Percentiles rank a stretch among this genome's conserved stretches.
Evolutionary conservation across 2,113 vertebrate genomes (phyloP).

Genomic region (Nettapus auritus): DNA sequence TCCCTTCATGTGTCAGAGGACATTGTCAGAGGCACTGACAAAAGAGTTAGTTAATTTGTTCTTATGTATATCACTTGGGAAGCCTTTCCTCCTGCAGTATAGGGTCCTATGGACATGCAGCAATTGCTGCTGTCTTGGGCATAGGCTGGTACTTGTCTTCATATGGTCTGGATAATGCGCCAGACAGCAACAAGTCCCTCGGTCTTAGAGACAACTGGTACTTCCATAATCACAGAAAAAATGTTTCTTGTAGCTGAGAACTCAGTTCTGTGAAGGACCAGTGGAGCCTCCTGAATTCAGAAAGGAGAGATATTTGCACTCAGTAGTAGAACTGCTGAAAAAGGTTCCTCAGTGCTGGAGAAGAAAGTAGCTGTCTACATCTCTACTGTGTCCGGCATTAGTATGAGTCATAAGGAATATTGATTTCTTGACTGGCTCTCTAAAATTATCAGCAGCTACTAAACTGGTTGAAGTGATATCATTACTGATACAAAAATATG

Average conservation of each 20-base stretch:
- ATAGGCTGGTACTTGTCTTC: neutral
- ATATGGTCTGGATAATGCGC: neutral
- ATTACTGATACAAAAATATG: neutral
- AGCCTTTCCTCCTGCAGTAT: neutral
- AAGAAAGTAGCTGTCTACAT: neutral
- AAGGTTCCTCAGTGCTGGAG: neutral
- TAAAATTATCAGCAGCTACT: neutral
- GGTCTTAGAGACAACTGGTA: neutral
- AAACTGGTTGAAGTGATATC: neutral
- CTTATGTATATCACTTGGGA: neutral
- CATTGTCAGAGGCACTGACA: neutral
- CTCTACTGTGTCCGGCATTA: rapidly evolving
- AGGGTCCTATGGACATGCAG: neutral
- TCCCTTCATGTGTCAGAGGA: neutral
- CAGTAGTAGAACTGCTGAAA: neutral
- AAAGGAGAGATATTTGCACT: neutral
- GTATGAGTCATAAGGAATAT: neutral
- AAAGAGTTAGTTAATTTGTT: neutral
- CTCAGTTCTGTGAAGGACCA: neutral
- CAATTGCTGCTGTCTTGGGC: neutral
- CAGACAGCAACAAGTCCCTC: neutral
- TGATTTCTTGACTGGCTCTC: neutral
- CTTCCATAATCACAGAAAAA: neutral
- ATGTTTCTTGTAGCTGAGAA: neutral
- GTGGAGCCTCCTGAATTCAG: neutral